Evolutionary conservation across 1,140 invertebrate species (phyloP).

Genomic region (Episyrphus balteatus): DNA sequence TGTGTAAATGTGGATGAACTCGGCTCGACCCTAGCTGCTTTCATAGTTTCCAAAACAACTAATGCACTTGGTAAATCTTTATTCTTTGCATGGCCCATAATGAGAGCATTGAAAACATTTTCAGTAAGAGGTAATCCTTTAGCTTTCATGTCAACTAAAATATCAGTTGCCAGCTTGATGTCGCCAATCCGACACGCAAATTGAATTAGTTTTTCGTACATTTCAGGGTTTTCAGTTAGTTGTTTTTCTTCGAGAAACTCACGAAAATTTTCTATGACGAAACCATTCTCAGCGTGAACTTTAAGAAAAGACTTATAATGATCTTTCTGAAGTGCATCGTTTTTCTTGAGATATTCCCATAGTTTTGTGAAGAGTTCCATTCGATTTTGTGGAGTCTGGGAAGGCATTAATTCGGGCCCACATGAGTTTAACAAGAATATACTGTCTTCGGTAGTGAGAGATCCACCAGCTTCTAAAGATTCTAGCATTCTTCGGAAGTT

Average conservation of each 20-base stretch:
- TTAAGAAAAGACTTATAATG: slow-evolving; percentile 21
- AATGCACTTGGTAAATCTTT: slow-evolving; percentile 28
- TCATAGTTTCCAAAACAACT: slow-evolving; percentile 35
- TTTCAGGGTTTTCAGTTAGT: slow-evolving; percentile 15
- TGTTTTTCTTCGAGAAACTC: slow-evolving; percentile 19
- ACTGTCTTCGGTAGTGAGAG: slow-evolving; percentile 11
- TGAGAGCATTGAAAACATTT: slow-evolving; percentile 41
- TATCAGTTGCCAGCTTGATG: slow-evolving; percentile 37
- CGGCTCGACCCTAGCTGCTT: slow-evolving; percentile 23
- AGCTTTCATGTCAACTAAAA: slow-evolving; percentile 43
- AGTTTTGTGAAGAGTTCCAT: slow-evolving; percentile 15
- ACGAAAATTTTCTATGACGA: slow-evolving; percentile 15
- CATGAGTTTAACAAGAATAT: slow-evolving; percentile 23
- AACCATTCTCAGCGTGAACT: slow-evolving; percentile 19
- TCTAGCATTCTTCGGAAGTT: slow-evolving; percentile 4
- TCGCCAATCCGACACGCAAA: slow-evolving; percentile 40
- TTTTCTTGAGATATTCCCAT: slow-evolving; percentile 18
- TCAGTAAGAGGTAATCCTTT: slow-evolving; percentile 38
- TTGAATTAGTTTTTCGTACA: slow-evolving; percentile 31
- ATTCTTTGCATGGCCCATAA: slow-evolving; percentile 40
- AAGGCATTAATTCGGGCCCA: slow-evolving; percentile 21
- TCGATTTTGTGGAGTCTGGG: slow-evolving; percentile 11
- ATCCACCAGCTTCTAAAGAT: neutral
- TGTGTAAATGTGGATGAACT: slow-evolving; percentile 34
- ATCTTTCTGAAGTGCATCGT: slow-evolving; percentile 11